Evolutionary conservation across 2,888 invertebrate genomes (phyloP), one percentile per base, ranked within the genome.

Genomic region (Cataglyphis rosenhaueri): DNA sequence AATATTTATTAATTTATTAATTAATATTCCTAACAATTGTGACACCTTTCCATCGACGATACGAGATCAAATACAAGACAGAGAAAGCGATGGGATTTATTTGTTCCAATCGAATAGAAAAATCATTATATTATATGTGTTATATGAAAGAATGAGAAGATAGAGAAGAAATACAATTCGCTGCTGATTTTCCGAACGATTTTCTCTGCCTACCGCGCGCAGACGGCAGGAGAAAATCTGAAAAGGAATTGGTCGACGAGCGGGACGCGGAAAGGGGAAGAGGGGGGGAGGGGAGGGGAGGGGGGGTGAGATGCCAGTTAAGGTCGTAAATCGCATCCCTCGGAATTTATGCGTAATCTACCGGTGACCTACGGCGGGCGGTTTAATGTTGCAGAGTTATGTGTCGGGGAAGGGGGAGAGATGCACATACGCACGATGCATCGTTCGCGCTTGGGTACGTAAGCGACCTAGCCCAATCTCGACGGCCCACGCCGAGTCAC

Each of bases 401-500:
- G 89, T 83, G 86, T 73, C 55, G 74, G 70, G 81, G 0, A 6
- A 6, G 6, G 35, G 35, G 35, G 35, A 4, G 35, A 35, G 82
- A 73, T 73, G 41, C 61, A 57, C 35, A 59, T 55, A 73, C 64
- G 18, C 59, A 57, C 44, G 32, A 59, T 66, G 75, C 57, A 81
- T 74, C 64, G 76, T 82, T 68, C 70, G 82, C 78, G 82, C 85
- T 86, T 74, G 38, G 76, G 84, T 85, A 82, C 84, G 86, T 89
- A 91, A 91, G 88, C 91, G 92, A 92, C 92, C 92, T 92, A 91
- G 90, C 92, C 92, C 93, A 93, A 93, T 93, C 91, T 90, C 76
- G 71, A 83, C 88, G 85, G 87, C 92, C 92, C 91, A 92, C 92
- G 90, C 89, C 84, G 71, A 74, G 76, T 76, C 71, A 82, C 70